phyloP scores from a whole-genome alignment of 2,888 invertebrate genomes.

The Gymnosoma rotundatum region DNA sequence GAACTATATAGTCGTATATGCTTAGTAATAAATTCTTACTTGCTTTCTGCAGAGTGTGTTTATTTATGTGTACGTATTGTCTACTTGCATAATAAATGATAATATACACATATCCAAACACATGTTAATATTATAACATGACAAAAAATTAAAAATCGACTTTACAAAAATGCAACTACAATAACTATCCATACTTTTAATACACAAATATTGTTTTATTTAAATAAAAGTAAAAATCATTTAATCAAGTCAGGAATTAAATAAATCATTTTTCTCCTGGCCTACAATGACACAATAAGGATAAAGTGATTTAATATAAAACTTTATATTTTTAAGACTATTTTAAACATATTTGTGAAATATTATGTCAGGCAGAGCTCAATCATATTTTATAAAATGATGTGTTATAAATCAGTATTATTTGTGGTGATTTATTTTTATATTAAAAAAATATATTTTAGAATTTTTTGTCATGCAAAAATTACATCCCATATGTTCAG shows the following conservation, averaged over 20 bases:
- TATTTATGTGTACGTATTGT: not conserved
- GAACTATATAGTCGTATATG: not conserved
- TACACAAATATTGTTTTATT: slow-evolving; percentile 17
- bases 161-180: slow-evolving; percentile 35
- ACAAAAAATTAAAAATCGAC: too few relatives aligned
- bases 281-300: not conserved
- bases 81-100: not conserved
- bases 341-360: not conserved
- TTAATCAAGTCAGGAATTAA: slow-evolving; percentile 16
- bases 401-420: slow-evolving; percentile 14
- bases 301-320: too few relatives aligned
- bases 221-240: slow-evolving; percentile 13
- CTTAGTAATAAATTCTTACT: not conserved
- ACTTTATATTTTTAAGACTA: too few relatives aligned
- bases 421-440: not conserved
- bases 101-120: too few relatives aligned
- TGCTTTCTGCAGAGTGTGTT: not conserved
- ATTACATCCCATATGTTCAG: not conserved
- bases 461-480: not conserved
- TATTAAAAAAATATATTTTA: not conserved
- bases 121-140: too few relatives aligned
- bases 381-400: not conserved
- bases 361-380: not conserved
- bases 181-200: not conserved
- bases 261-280: slow-evolving; percentile 5